These are phyloP conservation scores for Mesoligia furuncula DNA, from an alignment of 2,888 invertebrate genomes.

Conservation along the genomic window DNA sequence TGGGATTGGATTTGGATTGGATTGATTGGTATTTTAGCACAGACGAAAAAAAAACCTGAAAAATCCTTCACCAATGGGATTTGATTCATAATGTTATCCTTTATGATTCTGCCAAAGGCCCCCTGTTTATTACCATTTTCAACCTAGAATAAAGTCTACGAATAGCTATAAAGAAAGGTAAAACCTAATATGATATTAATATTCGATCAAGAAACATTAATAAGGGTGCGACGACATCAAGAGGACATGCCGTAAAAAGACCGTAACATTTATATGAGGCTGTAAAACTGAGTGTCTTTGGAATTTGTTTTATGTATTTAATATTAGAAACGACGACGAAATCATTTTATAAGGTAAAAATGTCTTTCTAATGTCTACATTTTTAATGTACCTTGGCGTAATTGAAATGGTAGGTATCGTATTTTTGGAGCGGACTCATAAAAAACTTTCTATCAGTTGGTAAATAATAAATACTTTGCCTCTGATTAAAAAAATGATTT, in stretches of 20 bases:
- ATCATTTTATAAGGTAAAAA: conserved; percentile 44
- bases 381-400: conserved; percentile 27
- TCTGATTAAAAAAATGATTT: conserved; percentile 12
- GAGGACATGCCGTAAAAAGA: conserved; percentile 81
- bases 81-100: no score
- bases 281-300: conserved; percentile 77
- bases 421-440: background rate
- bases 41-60: no score
- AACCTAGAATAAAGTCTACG: conserved; percentile 13
- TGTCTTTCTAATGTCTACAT: conserved; percentile 17
- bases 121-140: conserved; percentile 23
- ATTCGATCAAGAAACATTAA: conserved; percentile 74
- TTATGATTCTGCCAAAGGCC: no score
- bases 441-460: background rate
- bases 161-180: conserved; percentile 53
- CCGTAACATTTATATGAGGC: conserved; percentile 80
- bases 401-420: background rate
- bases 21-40: no score
- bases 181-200: conserved; percentile 60
- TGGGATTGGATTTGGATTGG: no score
- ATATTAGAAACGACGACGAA: conserved; percentile 32
- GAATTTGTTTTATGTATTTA: conserved; percentile 63
- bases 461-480: background rate
- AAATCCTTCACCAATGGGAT: no score
- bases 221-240: conserved; percentile 72